A percentile compares a stretch with the other conserved stretches of the same genome.
These are phyloP conservation scores for Gerris buenoi DNA, from an alignment of 1,140 invertebrate species.

Conservation along the genomic window DNA sequence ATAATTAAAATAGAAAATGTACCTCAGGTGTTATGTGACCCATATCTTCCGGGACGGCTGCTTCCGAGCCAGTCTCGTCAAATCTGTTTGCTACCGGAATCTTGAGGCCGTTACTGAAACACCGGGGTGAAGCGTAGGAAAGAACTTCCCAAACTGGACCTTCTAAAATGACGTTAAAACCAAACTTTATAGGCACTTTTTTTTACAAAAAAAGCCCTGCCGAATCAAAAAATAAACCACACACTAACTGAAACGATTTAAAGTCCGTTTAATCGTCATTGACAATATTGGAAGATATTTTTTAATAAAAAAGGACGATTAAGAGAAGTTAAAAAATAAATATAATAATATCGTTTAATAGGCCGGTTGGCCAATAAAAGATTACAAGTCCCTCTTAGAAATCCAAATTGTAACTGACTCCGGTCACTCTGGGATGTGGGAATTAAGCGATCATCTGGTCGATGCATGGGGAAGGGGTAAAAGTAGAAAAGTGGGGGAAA, in stretches of 20 bases:
- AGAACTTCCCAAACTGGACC: not conserved
- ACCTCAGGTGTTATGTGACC: constrained; percentile 39
- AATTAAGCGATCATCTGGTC: not conserved
- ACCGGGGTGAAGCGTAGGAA: not conserved
- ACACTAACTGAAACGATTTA: not conserved
- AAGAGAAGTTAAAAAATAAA: not conserved
- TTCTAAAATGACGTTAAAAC: not conserved
- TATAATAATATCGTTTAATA: not conserved
- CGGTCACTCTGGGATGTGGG: not conserved
- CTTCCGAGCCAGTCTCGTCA: constrained; percentile 21
- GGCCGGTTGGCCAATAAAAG: not conserved
- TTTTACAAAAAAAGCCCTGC: too few relatives aligned
- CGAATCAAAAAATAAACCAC: too few relatives aligned
- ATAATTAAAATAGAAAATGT: constrained; percentile 33
- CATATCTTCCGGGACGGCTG: constrained; percentile 32
- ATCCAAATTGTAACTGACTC: not conserved
- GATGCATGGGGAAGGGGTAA: not conserved
- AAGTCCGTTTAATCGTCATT: not conserved
- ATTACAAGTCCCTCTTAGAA: not conserved
- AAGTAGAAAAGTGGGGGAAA: too few relatives aligned
- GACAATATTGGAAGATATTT: not conserved
- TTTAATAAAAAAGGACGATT: not conserved
- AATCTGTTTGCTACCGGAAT: constrained; percentile 28
- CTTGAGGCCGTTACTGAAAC: constrained; percentile 13
- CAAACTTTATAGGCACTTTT: not conserved